phyloP scores from a whole-genome alignment of 2,797 vertebrate species.

The Poecilia gillii region DNA sequence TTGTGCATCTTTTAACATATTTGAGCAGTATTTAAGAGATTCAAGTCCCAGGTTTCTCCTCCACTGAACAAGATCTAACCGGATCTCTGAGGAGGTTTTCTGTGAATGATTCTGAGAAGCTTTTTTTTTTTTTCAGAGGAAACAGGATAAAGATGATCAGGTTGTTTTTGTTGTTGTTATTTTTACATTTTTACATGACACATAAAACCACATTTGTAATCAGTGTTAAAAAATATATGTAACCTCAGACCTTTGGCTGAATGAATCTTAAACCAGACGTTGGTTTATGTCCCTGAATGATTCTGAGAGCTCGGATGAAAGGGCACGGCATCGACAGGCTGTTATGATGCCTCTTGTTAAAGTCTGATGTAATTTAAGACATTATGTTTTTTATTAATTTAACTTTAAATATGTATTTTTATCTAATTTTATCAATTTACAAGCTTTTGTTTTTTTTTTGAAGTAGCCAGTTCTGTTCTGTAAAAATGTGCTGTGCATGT shows the following conservation, averaged over 20 bases:
- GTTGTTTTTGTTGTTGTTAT: not conserved
- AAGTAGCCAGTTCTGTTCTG: slow-evolving; percentile 1
- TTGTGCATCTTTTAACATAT: not conserved
- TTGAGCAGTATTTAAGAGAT: slow-evolving; percentile 14
- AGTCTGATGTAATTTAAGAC: slow-evolving; percentile 1
- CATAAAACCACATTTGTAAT: not conserved
- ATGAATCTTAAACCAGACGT: slow-evolving; percentile 25
- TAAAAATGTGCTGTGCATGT: not conserved
- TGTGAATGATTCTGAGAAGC: slow-evolving; percentile 19
- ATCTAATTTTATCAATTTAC: not conserved
- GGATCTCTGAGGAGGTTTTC: not conserved
- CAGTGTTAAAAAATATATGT: slow-evolving; percentile 14
- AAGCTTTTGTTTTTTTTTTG: not conserved
- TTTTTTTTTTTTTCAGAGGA: slow-evolving; percentile 18
- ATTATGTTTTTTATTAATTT: not conserved
- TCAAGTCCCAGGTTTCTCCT: not conserved
- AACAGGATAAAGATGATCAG: not conserved
- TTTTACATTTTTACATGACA: not conserved
- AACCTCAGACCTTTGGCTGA: not conserved
- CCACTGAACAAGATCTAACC: not conserved
- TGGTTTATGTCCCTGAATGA: slow-evolving; percentile 32
- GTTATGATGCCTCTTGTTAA: not conserved
- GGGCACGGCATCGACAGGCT: not conserved
- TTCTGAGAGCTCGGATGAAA: slow-evolving; percentile 10
- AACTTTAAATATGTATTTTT: not conserved